Base-by-base conservation (phyloP, 2,888 invertebrate genomes). In the Catonia carolina region DNA sequence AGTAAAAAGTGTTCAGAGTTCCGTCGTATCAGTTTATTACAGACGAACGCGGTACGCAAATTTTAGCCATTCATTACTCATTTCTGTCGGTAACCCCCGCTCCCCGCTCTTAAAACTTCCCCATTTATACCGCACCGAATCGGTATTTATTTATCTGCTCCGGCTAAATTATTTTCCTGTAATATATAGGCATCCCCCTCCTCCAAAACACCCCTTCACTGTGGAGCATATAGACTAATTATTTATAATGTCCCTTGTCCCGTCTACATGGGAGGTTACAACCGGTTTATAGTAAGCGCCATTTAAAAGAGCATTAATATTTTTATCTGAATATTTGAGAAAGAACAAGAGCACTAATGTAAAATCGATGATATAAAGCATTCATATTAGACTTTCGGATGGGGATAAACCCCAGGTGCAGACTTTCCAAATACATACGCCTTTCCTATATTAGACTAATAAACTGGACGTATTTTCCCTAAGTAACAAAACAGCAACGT, bases 291-390 rank as follows among this genome's bases (percentile, higher is more conserved):
- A 41, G 41, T 22, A 41, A 33, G 18, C 20, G 39, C 50, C 56
- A 56, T 56, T 56, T 56, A 56, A 56, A 56, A 39, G 50, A 22
- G 35, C 56, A 56, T 56, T 41, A 39, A 56, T 56, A 36, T 56
- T 56, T 56, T 56, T 56, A 55, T 55, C 51, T 51, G 31, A 41
- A 23, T 35, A 50, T 51, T 48, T 31, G 56, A 51, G 48, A 31
- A n/a, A 42, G 37, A 51, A 36, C 20, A 36, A 50, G 50, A 35
- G 37, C 12, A 39, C 42, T 56, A 56, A 56, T 56, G 56, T 23
- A 33, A 33, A 56, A 56, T 51, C 56, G 56, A 56, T n/a, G n/a
- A n/a, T 56, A 49, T n/a, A 15, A 31, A 39, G 20, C 51, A 36
- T 23, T 51, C 37, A 51, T 51, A 51, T 51, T 51, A 41, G 41